Percentiles rank a stretch among this genome's conserved stretches.
phyloP scores from a whole-genome alignment of 2,797 vertebrate species.

The Poeciliopsis turneri region DNA sequence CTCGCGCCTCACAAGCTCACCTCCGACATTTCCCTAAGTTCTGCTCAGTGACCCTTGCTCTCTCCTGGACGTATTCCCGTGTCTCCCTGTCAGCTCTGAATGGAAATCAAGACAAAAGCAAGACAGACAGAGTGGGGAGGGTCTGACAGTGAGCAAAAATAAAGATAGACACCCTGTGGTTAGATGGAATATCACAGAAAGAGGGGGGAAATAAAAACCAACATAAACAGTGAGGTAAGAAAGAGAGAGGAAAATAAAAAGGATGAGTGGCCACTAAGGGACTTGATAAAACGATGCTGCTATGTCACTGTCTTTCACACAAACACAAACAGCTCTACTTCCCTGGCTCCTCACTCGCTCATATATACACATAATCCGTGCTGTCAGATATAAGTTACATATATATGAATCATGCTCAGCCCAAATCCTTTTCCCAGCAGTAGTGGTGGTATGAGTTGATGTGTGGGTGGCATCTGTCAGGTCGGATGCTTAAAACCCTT shows the following conservation, averaged over 20 bases:
- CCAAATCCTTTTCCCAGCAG: conserved; percentile 53
- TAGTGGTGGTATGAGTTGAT: conserved; percentile 20
- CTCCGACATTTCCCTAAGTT: conserved; percentile 9
- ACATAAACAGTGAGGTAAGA: conserved; percentile 20
- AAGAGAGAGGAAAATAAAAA: conserved; percentile 28
- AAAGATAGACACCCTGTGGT: conserved; percentile 6
- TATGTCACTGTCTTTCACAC: conserved; percentile 62
- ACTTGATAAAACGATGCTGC: conserved; percentile 47
- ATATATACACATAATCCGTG: conserved; percentile 69
- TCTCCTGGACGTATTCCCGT: conserved; percentile 28
- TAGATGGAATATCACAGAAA: conserved; percentile 23
- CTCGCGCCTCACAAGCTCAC: conserved; percentile 18
- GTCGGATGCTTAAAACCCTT: conserved; percentile 59
- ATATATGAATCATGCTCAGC: conserved; percentile 65
- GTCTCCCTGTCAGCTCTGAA: conserved; percentile 36
- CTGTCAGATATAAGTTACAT: conserved; percentile 70
- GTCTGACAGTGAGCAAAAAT: conserved; percentile 4
- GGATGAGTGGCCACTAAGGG: conserved; percentile 39
- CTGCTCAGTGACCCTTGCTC: conserved; percentile 42
- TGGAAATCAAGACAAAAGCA: neutral
- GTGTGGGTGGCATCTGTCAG: conserved; percentile 61
- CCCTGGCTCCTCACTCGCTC: conserved; percentile 20
- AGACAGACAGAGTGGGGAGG: neutral
- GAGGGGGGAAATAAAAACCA: neutral
- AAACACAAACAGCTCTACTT: conserved; percentile 14